phyloP scores from a whole-genome alignment of 2,113 vertebrate genomes.

The Zosterops borbonicus region DNA sequence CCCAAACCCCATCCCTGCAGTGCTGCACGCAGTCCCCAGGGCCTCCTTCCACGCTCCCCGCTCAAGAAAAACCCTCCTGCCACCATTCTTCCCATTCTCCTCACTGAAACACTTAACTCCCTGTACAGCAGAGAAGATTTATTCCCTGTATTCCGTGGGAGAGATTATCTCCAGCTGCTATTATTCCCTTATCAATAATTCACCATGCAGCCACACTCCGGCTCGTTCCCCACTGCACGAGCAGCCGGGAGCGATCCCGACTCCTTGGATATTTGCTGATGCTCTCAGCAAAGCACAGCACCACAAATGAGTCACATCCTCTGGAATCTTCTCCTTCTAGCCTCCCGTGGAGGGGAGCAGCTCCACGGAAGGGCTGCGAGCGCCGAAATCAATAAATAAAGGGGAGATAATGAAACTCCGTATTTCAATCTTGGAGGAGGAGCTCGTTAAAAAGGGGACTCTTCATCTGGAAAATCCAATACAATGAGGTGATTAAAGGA shows the following conservation, averaged over 20 bases:
- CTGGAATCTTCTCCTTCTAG: neutral
- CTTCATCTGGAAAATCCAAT: neutral
- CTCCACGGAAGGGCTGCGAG: neutral
- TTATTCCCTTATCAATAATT: constrained; percentile 53
- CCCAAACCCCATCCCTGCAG: neutral
- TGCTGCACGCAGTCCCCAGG: rapidly evolving
- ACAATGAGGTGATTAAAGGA: neutral
- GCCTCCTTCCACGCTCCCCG: rapidly evolving
- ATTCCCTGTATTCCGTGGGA: neutral
- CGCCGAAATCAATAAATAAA: neutral
- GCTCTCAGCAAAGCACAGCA: neutral
- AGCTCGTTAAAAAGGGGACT: neutral
- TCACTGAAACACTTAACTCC: neutral
- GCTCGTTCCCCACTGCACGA: neutral
- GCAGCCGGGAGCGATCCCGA: neutral
- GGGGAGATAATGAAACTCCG: neutral
- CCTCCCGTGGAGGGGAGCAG: neutral
- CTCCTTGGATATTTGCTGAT: neutral
- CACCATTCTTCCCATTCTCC: neutral
- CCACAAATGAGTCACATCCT: constrained; percentile 29
- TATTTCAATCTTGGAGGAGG: neutral
- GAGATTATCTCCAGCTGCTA: neutral
- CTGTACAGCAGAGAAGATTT: neutral
- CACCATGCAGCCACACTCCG: neutral
- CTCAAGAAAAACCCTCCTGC: neutral